Evolutionary conservation across 2,888 invertebrate species (phyloP), one percentile per base, ranked within the genome.

Genomic region (Watsonalla binaria): DNA sequence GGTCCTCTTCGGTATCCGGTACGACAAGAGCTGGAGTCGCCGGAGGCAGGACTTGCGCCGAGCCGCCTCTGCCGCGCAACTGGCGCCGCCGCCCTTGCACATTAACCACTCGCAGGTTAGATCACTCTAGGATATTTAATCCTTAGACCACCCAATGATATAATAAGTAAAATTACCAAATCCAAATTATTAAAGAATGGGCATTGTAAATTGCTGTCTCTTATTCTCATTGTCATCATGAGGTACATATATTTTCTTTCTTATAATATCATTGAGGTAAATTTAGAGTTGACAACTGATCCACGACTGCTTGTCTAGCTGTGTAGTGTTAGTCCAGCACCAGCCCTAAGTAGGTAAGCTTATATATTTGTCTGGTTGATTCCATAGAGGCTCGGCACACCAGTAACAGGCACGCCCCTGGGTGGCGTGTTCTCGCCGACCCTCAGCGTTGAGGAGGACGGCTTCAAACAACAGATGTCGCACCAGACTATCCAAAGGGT

Each of bases 21-120:
- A 93, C 72, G 93, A 93, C 76, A 93, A 93, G 74, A 92, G 92
- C 72, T 93, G 93, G 93, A 86, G 93, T 58, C 76, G 83, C 52
- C 82, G 90, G 65, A 77, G 88, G 55, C 82, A 83, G 53, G 88
- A 90, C 66, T 52, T 90, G 55, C 80, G 90, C 6, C 72, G 87
- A 15, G 84, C 86, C n/a, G 85, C 86, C 46, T 85, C 90, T 50
- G 79, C 88, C 8, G 86, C 81, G n/a, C 89, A 88, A 50, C 77
- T 89, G 0, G 86, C 81, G 39, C 86, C 86, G 7, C 85, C 85
- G n/a, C 82, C 81, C 0, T 60, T 90, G 46, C 88, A 88, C 59
- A 79, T 88, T 56, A 91, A 91, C 65, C 90, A 91, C 67, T 77
- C 88, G 54, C 90, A 89, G 86, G 91, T 86, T 48, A 50, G 11